A percentile compares a stretch with the other conserved stretches of the same genome.
These are phyloP conservation scores for Saccostrea echinata DNA, from an alignment of 1,140 invertebrate species.

Conservation along the genomic window DNA sequence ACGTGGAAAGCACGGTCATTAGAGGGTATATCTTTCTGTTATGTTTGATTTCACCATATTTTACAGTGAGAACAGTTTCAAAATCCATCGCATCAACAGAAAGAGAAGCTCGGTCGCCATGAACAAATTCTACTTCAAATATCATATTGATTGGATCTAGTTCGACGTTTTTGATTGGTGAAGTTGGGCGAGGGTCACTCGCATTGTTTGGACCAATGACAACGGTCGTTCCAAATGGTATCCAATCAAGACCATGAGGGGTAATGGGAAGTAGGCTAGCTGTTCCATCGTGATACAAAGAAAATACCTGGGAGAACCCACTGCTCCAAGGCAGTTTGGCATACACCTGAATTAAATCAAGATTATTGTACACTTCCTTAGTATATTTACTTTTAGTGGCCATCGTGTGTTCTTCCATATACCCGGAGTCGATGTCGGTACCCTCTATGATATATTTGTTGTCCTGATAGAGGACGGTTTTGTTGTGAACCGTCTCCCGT, in stretches of 20 bases:
- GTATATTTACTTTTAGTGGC: slow-evolving; percentile 24
- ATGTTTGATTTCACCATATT: slow-evolving; percentile 41
- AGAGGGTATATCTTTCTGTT: slow-evolving; percentile 51
- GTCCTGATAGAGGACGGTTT: slow-evolving; percentile 43
- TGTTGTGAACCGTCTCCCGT: slow-evolving; percentile 52
- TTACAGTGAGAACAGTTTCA: slow-evolving; percentile 54
- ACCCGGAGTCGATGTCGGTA: slow-evolving; percentile 64
- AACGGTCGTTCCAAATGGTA: slow-evolving; percentile 64
- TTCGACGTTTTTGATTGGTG: slow-evolving; percentile 59
- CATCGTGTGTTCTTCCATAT: slow-evolving; percentile 60
- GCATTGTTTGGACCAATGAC: slow-evolving; percentile 60
- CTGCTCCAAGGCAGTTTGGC: slow-evolving; percentile 58
- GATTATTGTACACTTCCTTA: slow-evolving; percentile 28
- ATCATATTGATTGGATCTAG: slow-evolving; percentile 52
- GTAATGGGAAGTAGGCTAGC: slow-evolving; percentile 52
- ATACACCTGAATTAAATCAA: slow-evolving; percentile 58
- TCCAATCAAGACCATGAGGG: slow-evolving; percentile 54
- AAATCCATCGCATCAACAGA: slow-evolving; percentile 49
- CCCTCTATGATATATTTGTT: slow-evolving; percentile 58
- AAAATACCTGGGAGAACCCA: slow-evolving; percentile 55
- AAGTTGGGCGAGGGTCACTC: slow-evolving; percentile 29
- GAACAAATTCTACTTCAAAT: slow-evolving; percentile 56
- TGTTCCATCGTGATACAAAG: slow-evolving; percentile 57
- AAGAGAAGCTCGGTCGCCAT: slow-evolving; percentile 46
- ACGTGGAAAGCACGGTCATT: slow-evolving; percentile 57